Percentiles rank a stretch among this genome's conserved stretches.
phyloP scores from a whole-genome alignment of 2,113 vertebrate species.

The Laticauda colubrina region DNA sequence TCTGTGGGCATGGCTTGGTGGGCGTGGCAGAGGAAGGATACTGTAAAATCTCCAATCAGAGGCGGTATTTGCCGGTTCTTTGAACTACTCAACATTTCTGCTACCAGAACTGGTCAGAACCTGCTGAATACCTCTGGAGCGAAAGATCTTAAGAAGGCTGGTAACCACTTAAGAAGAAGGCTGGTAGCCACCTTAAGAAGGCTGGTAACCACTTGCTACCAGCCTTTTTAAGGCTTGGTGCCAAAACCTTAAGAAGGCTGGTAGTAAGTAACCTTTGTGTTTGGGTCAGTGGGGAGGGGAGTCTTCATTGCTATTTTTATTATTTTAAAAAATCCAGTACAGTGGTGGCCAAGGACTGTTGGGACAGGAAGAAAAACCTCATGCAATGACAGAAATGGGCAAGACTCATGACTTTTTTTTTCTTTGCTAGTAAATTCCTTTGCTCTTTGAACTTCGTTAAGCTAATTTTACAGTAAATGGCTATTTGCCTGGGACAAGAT shows the following conservation, averaged over 20 bases:
- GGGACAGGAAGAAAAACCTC: background rate
- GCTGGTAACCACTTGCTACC: no score
- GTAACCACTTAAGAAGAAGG: background rate
- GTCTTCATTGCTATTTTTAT: background rate
- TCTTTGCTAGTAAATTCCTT: background rate
- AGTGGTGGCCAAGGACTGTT: background rate
- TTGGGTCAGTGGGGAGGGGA: background rate
- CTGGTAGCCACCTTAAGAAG: no score
- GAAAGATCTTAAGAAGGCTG: background rate
- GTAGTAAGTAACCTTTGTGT: background rate
- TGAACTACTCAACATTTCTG: no score
- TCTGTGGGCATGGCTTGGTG: no score
- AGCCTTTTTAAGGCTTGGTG: background rate
- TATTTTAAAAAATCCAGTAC: background rate
- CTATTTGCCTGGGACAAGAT: background rate
- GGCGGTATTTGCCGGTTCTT: no score
- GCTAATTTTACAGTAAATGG: background rate
- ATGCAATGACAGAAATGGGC: background rate
- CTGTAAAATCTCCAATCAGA: no score
- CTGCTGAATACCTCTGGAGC: background rate
- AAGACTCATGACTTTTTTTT: background rate
- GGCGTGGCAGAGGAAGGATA: no score
- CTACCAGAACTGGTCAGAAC: no score
- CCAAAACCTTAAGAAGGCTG: background rate
- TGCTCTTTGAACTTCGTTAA: background rate